These are phyloP conservation scores for Bembecia ichneumoniformis DNA, from an alignment of 2,888 invertebrate genomes.

Conservation along the genomic window DNA sequence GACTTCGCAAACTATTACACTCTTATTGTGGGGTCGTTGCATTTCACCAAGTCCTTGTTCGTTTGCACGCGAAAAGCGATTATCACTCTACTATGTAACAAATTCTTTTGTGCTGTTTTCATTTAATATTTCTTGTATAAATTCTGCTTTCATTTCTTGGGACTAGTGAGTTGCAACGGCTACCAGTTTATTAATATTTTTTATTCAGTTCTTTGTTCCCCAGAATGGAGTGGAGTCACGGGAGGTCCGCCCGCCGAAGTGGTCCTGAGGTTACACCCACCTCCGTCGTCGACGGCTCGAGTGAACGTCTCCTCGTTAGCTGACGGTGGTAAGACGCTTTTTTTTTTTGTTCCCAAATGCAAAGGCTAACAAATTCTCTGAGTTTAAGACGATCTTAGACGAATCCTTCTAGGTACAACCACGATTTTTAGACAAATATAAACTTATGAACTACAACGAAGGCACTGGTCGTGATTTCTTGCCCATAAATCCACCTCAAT, in stretches of 20 bases:
- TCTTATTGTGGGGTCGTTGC: not conserved
- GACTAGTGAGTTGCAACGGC: not conserved
- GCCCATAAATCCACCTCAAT: too few species aligned
- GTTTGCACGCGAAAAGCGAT: not conserved
- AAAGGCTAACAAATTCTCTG: not conserved
- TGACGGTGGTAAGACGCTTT: conserved; percentile 36
- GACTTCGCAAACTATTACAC: not conserved
- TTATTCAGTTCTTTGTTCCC: conserved; percentile 1
- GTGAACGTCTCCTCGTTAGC: conserved; percentile 33
- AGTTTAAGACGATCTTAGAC: too few species aligned
- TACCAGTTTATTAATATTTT: not conserved
- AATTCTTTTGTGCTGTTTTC: not conserved
- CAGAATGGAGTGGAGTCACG: conserved; percentile 64
- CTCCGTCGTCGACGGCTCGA: conserved; percentile 28
- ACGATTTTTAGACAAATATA: too few species aligned
- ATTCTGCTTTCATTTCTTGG: not conserved
- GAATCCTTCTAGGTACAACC: too few species aligned
- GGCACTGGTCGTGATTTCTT: too few species aligned
- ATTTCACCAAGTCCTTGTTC: not conserved
- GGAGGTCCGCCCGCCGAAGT: conserved; percentile 63
- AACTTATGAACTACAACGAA: too few species aligned
- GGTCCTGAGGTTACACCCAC: conserved; percentile 49
- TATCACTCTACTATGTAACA: not conserved
- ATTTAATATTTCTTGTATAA: not conserved
- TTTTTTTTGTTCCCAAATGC: not conserved